Conservation (phyloP, 1,140 invertebrate species). For the Branchinecta lindahli region DNA sequence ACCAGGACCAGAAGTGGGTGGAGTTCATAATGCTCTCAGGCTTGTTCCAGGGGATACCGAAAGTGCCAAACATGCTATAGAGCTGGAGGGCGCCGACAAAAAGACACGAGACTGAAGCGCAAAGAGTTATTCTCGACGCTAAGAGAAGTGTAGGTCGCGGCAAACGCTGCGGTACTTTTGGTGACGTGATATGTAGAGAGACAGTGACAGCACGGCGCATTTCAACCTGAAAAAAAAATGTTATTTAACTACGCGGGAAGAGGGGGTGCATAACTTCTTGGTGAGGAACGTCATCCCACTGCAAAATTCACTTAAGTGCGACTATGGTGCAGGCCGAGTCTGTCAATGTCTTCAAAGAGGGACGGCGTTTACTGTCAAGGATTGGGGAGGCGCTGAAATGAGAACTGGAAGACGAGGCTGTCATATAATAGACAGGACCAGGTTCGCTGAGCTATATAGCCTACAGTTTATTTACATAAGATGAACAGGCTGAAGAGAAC, state of each 20-base stretch:
- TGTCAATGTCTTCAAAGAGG: too few species aligned
- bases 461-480: too few species aligned
- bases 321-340: too few species aligned
- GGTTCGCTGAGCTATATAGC: too few species aligned
- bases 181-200: conserved; percentile 28
- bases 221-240: conserved; percentile 25
- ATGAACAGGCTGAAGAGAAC: too few species aligned
- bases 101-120: conserved; percentile 62
- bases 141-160: conserved; percentile 40
- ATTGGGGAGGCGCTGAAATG: too few species aligned
- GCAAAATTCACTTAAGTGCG: too few species aligned
- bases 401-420: too few species aligned
- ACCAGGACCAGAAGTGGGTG: conserved; percentile 54
- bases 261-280: too few species aligned
- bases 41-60: conserved; percentile 33
- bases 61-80: conserved; percentile 59
- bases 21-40: not conserved
- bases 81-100: conserved; percentile 61
- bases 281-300: too few species aligned
- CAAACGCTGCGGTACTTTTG: conserved; percentile 25
- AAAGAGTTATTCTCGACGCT: conserved; percentile 68
- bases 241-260: not conserved
- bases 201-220: conserved; percentile 30
- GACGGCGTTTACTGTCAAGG: too few species aligned
- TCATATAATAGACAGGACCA: too few species aligned